Evolutionary conservation across 1,140 invertebrate genomes (phyloP), one percentile per base, ranked within the genome.

Genomic region (Drosophila aff.): DNA sequence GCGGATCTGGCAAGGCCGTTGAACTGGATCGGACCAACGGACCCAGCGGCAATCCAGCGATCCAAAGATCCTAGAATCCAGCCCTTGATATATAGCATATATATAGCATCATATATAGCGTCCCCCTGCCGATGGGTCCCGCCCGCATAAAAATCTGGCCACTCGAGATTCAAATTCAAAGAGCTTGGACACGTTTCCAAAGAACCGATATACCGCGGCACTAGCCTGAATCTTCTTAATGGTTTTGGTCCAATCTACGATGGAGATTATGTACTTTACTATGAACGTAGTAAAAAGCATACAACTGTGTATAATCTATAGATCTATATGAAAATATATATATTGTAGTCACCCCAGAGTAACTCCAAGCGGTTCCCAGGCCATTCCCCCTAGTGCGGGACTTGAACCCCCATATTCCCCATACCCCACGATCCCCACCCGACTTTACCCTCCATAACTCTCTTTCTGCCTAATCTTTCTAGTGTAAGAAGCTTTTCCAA

Each of bases 201-300:
- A 31, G 15, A 31, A 38, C 40, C 36, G 61, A 85, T 78, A 82
- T 83, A 82, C 85, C 83, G 78, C 74, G 78, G 86, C 91, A 92
- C 73, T 82, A 87, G 91, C 80, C 74, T 81, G 91, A 92, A 92
- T 92, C 91, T 87, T 81, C 85, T 92, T 92, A 92, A 92, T 92
- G 91, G 91, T 92, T 92, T 92, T 92, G 86, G 91, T 91, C 91
- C 91, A 92, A 91, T 92, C 89, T 92, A 87, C 91, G 72, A 92
- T 92, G 91, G 91, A 91, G 83, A 92, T 92, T 92, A 92, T 92
- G 91, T 92, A 92, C 91, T 92, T 92, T 92, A 92, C 91, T 92
- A 92, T 92, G 91, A 92, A 91, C 89, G 82, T 91, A 91, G 86
- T 90, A 90, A 91, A 90, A 91, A 80, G 85, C 84, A 82, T 82